Evolutionary conservation across 2,888 invertebrate genomes (phyloP).

Genomic region (Pollenia amentaria): DNA sequence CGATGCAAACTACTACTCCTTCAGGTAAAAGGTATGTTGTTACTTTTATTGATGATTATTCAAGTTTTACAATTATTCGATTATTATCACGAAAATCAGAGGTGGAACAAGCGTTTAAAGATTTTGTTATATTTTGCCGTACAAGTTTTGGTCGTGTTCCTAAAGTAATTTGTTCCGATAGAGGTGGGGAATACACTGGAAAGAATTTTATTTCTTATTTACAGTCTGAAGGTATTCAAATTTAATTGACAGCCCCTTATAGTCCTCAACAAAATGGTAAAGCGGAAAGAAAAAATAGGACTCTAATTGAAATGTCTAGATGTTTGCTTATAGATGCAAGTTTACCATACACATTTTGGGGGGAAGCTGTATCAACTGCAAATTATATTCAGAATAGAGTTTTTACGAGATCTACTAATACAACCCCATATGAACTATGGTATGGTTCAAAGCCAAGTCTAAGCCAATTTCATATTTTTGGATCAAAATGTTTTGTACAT

Average conservation of each 20-base stretch:
- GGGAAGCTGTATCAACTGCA: constrained; percentile 67
- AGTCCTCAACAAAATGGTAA: constrained; percentile 72
- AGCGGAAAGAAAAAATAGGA: constrained; percentile 70
- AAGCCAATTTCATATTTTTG: constrained; percentile 60
- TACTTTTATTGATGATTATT: constrained; percentile 80
- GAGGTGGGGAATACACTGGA: constrained; percentile 64
- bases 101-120: constrained; percentile 60
- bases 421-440: constrained; percentile 70
- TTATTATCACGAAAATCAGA: constrained; percentile 70
- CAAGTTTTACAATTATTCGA: constrained; percentile 75
- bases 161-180: constrained; percentile 67
- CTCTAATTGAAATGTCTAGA: constrained; percentile 69
- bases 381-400: constrained; percentile 72
- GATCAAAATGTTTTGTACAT: constrained; percentile 72
- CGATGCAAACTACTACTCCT: constrained; percentile 75
- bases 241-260: constrained; percentile 62
- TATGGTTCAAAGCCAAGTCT: constrained; percentile 68
- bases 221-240: constrained; percentile 59
- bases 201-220: constrained; percentile 41
- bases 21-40: constrained; percentile 77
- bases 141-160: constrained; percentile 60
- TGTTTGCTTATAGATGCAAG: constrained; percentile 69
- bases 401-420: constrained; percentile 60
- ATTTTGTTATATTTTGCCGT: constrained; percentile 61
- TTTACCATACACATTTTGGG: constrained; percentile 66